Evolutionary conservation across 2,797 vertebrate genomes (phyloP).

Genomic region (Apodemus agrarius): DNA sequence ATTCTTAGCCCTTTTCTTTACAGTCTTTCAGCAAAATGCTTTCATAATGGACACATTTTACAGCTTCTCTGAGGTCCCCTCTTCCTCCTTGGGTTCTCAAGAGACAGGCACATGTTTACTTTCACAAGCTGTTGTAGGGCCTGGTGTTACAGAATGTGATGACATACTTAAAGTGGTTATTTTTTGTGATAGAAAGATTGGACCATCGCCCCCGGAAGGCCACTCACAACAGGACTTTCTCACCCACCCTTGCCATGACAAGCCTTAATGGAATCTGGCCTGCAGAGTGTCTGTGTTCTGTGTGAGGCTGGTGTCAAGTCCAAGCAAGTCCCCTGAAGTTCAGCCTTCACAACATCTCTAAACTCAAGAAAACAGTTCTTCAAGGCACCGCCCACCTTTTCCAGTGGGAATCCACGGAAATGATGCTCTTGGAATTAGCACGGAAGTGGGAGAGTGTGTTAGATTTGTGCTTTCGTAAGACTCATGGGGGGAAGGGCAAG

Average conservation of each 20-base stretch:
- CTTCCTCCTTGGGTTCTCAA: not conserved
- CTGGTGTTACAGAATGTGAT: slow-evolving; percentile 26
- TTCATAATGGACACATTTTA: not conserved
- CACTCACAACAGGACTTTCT: not conserved
- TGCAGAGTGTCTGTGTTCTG: not conserved
- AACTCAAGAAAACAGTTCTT: slow-evolving; percentile 50
- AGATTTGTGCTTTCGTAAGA: slow-evolving; percentile 5
- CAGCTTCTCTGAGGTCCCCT: not conserved
- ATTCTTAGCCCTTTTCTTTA: not conserved
- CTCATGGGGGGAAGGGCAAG: slow-evolving; percentile 50
- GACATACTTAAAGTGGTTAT: not conserved
- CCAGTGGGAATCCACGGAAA: slow-evolving; percentile 79
- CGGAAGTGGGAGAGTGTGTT: not conserved
- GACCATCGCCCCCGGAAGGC: not conserved
- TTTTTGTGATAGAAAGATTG: slow-evolving; percentile 10
- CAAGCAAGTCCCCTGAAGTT: slow-evolving; percentile 62
- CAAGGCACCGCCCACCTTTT: slow-evolving; percentile 73
- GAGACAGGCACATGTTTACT: slow-evolving; percentile 28
- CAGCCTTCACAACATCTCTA: slow-evolving; percentile 25
- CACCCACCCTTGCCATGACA: not conserved
- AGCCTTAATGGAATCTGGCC: slow-evolving; percentile 58
- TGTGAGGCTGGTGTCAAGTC: slow-evolving; percentile 61
- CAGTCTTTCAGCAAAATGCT: not conserved
- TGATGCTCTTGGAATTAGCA: slow-evolving; percentile 72
- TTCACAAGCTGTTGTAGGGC: slow-evolving; percentile 2